Evolutionary conservation across 2,113 vertebrate genomes (phyloP).

Genomic region (Cettia cetti): DNA sequence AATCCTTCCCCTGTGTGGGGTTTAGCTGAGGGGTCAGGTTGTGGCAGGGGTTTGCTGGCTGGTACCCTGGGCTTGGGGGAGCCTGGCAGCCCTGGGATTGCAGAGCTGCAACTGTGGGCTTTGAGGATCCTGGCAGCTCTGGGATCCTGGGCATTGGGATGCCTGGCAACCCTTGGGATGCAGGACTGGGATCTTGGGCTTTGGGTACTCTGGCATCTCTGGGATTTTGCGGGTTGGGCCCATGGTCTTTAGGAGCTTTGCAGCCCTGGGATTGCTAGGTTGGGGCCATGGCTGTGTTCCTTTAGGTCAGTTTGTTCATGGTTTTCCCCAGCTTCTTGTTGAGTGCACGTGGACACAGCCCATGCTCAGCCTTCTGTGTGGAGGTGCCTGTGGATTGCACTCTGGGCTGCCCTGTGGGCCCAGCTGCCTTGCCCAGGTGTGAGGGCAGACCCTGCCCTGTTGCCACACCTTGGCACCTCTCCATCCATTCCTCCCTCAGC

Average conservation of each 20-base stretch:
- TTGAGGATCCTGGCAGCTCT: accelerated
- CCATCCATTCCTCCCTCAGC: neutral
- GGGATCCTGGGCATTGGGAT: neutral
- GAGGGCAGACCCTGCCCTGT: too few species aligned
- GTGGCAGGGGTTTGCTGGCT: neutral
- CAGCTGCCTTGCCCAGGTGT: neutral
- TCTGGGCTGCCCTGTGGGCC: accelerated
- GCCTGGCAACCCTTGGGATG: accelerated
- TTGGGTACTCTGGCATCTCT: accelerated
- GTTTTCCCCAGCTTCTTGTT: neutral
- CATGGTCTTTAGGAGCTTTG: accelerated
- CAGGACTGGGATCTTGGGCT: neutral
- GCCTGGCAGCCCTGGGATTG: accelerated
- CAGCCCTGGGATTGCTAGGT: too few species aligned
- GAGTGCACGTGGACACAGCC: accelerated
- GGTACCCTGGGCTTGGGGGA: too few species aligned
- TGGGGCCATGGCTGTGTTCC: accelerated
- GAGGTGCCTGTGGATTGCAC: neutral
- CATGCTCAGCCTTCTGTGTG: accelerated
- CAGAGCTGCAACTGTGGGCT: neutral
- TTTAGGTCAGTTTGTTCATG: neutral
- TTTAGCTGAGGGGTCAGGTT: neutral
- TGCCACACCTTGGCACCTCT: accelerated
- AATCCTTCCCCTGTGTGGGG: accelerated
- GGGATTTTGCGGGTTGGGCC: neutral